These are phyloP conservation scores for Drosophila colorata DNA, from an alignment of 2,888 invertebrate species.

Conservation along the genomic window DNA sequence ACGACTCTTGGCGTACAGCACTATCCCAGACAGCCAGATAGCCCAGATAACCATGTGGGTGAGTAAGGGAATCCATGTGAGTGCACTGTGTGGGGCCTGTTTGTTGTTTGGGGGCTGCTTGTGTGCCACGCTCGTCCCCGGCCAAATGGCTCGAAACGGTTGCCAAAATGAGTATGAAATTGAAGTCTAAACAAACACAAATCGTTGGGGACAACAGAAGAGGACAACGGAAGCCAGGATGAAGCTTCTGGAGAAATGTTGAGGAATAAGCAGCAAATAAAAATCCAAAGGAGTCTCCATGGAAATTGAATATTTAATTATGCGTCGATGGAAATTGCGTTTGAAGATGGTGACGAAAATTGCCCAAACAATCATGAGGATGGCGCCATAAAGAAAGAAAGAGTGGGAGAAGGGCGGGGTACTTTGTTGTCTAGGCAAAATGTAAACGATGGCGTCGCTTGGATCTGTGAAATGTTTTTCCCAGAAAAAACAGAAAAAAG, in stretches of 20 bases:
- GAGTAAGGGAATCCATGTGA: slow-evolving; percentile 36
- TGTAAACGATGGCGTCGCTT: slow-evolving; percentile 33
- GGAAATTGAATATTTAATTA: slow-evolving; percentile 78
- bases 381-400: slow-evolving; percentile 1
- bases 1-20: slow-evolving; percentile 50
- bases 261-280: slow-evolving; percentile 52
- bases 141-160: slow-evolving; percentile 35
- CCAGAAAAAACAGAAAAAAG: slow-evolving; percentile 34
- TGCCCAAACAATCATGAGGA: slow-evolving; percentile 37
- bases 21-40: slow-evolving; percentile 33
- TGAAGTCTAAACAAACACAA: slow-evolving; percentile 74
- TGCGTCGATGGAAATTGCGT: slow-evolving; percentile 64
- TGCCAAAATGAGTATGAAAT: slow-evolving; percentile 73
- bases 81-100: slow-evolving; percentile 15
- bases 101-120: slow-evolving; percentile 21
- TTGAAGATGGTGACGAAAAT: slow-evolving; percentile 71
- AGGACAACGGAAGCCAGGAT: not conserved
- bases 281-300: slow-evolving; percentile 51
- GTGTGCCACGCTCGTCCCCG: not conserved
- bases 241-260: slow-evolving; percentile 9
- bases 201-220: too few species aligned
- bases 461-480: slow-evolving; percentile 39
- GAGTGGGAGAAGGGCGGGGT: not conserved
- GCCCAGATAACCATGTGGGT: slow-evolving; percentile 7
- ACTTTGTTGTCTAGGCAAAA: slow-evolving; percentile 47